Evolutionary conservation across 2,888 invertebrate species (phyloP).

Genomic region (Drosophila flavopinicola): DNA sequence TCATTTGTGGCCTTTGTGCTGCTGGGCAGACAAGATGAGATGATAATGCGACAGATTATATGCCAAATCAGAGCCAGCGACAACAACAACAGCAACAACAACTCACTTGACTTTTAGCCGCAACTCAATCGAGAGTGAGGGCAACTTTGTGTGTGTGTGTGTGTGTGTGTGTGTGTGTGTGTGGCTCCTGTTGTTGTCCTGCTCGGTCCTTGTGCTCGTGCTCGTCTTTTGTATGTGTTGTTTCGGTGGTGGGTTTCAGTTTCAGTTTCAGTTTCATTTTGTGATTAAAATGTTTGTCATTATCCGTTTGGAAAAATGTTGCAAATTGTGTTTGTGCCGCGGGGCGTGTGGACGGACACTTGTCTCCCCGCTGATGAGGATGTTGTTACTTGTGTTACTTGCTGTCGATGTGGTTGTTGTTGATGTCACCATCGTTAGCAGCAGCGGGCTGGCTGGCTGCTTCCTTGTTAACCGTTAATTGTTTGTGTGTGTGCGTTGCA

Average conservation of each 20-base stretch:
- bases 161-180: constrained; percentile 34
- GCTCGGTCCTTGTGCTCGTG: constrained; percentile 9
- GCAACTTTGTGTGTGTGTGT: constrained; percentile 50
- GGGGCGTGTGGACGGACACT: constrained; percentile 75
- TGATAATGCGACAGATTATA: constrained; percentile 43
- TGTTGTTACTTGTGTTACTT: constrained; percentile 7
- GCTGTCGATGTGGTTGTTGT: constrained; percentile 13
- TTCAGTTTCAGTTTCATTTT: constrained; percentile 56
- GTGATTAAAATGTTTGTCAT: constrained; percentile 82
- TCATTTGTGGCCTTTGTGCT: constrained; percentile 28
- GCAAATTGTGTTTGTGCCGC: constrained; percentile 82
- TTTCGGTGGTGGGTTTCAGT: constrained; percentile 52
- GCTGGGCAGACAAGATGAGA: constrained; percentile 5
- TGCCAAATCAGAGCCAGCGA: constrained; percentile 15
- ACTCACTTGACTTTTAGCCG: constrained; percentile 63
- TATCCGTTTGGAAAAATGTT: constrained; percentile 83
- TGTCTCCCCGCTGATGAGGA: constrained; percentile 32
- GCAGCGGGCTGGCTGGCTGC: background rate
- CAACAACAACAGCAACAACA: background rate
- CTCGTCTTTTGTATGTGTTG: background rate
- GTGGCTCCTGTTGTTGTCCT: constrained; percentile 41
- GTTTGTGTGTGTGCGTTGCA: constrained; percentile 28
- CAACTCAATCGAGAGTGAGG: constrained; percentile 11
- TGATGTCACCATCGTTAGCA: constrained; percentile 45
- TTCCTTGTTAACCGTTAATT: constrained; percentile 28